phyloP scores from a whole-genome alignment of 2,888 invertebrate genomes.

The Ophioninae sp. region DNA sequence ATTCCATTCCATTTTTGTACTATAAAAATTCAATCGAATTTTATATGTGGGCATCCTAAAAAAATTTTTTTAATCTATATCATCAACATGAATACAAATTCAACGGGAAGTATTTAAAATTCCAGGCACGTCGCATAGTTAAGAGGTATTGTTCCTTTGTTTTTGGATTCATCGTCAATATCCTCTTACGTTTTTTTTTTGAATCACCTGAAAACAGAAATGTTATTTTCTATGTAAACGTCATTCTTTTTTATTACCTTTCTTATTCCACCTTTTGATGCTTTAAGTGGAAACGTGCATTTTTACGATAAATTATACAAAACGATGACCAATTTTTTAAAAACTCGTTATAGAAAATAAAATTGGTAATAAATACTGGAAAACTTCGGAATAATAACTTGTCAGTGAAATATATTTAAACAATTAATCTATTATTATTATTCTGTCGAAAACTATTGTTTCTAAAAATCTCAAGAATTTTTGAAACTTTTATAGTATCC shows the following conservation, averaged over 20 bases:
- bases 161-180: background rate
- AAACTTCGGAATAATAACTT: too few relatives aligned
- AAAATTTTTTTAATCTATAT: too few relatives aligned
- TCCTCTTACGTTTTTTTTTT: background rate
- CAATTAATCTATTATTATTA: too few relatives aligned
- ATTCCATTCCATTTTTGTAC: too few relatives aligned
- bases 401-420: too few relatives aligned
- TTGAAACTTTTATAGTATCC: too few relatives aligned
- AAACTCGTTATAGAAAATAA: too few relatives aligned
- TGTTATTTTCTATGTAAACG: background rate
- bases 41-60: background rate
- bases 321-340: background rate
- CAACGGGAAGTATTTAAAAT: background rate
- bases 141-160: background rate
- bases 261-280: background rate
- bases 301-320: background rate
- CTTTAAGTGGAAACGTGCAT: background rate
- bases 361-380: too few relatives aligned
- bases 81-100: too few relatives aligned
- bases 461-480: too few relatives aligned
- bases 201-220: constrained; percentile 1
- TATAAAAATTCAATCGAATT: background rate
- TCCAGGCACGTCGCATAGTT: background rate
- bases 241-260: background rate
- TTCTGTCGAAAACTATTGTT: too few relatives aligned